A percentile compares a stretch with the other conserved stretches of the same genome.
phyloP scores from a whole-genome alignment of 2,113 vertebrate genomes.

The Burhinus oedicnemus region DNA sequence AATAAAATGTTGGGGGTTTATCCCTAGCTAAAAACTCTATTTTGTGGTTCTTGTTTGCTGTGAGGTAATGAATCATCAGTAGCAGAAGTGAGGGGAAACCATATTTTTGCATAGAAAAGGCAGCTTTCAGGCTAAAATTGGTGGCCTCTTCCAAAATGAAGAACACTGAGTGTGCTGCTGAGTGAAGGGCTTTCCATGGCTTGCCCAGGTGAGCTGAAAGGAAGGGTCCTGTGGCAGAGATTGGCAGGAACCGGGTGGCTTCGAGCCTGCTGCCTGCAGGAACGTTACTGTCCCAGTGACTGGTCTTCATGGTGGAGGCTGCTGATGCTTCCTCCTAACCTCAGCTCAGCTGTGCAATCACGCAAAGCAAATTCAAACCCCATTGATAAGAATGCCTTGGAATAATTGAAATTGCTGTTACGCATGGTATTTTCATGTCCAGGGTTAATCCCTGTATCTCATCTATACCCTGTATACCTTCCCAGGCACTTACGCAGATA shows the following conservation, averaged over 20 bases:
- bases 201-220: neutral
- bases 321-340: neutral
- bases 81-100: neutral
- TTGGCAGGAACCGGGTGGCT: neutral
- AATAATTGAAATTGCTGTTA: neutral
- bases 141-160: neutral
- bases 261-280: neutral
- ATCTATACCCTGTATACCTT: neutral
- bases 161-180: neutral
- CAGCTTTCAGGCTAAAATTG: neutral
- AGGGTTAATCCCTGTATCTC: neutral
- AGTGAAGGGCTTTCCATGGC: neutral
- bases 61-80: neutral
- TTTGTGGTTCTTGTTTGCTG: neutral
- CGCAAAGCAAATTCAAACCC: neutral
- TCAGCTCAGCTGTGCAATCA: neutral
- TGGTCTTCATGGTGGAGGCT: neutral
- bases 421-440: neutral
- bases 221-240: neutral
- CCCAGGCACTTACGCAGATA: slow-evolving; percentile 12
- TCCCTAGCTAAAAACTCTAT: neutral
- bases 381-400: neutral
- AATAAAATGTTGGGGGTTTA: neutral
- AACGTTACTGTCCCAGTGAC: neutral
- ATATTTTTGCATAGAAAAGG: neutral